Evolutionary conservation across 2,797 vertebrate genomes (phyloP), one percentile per base, ranked within the genome.

Genomic region (Agapornis canus): DNA sequence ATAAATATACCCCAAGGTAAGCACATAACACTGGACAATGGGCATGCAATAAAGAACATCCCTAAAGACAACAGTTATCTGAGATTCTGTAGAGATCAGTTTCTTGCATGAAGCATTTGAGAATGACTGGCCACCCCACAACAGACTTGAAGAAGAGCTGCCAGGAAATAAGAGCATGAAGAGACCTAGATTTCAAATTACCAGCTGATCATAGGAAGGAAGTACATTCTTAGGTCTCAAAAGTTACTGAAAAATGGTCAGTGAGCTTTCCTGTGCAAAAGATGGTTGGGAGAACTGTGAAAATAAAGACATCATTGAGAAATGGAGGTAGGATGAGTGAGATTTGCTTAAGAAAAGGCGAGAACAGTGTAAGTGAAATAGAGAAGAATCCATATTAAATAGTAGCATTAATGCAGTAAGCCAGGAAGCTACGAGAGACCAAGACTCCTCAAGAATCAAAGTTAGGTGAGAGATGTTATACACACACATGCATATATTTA

Each of bases 301-400:
- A 97, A 95, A 96, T 90, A 96, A 95, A 95, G 90, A 94, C 85
- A 89, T 96, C 90, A 22, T 96, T 95, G 94, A 95, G 95, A 93
- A 92, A 86, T 63, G 66, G 89, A 96, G 94, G 94, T 95, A 96
- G 95, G 95, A 94, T 93, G 94, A 87, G 95, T 97, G 95, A 92
- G 95, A 96, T 93, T 93, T 95, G 66, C 91, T 94, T 94, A 86
- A 95, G 95, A 92, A 95, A 95, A 95, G 87, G 95, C 45, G 92
- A 96, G 95, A 97, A 96, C 35, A 94, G 87, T 79, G 90, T 70
- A 91, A 94, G 79, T 0, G 17, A 94, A 93, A 92, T 79, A 90
- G 88, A 95, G 82, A 95, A 86, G 80, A 92, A 82, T 85, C 86
- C 83, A 72, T 92, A 92, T 90, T 83, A 94, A 94, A 95, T 45